Conservation (phyloP, 2,888 invertebrate genomes). For the Lypha dubia region DNA sequence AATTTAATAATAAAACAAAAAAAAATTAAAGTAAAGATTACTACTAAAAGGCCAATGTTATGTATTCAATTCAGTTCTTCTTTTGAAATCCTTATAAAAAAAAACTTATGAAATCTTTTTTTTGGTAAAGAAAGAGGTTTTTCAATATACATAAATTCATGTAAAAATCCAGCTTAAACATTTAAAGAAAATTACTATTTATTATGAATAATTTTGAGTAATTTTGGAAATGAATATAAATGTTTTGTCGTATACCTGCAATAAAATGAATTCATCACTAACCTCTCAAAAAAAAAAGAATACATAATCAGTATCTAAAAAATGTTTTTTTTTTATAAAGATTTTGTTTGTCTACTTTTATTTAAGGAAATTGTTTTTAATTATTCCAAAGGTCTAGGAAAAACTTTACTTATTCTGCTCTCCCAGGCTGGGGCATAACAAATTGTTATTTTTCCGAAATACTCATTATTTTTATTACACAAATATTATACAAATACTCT, state of each 20-base stretch:
- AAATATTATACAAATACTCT: too few species aligned
- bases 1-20: too few species aligned
- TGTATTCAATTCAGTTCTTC: too few species aligned
- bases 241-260: background rate
- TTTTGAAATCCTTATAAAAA: too few species aligned
- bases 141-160: background rate
- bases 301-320: too few species aligned
- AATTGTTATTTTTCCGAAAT: background rate
- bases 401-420: background rate
- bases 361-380: background rate
- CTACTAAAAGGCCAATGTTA: too few species aligned
- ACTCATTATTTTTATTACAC: background rate
- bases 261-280: background rate
- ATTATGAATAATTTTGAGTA: background rate
- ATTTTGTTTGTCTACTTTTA: background rate
- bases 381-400: background rate
- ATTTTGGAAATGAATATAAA: background rate
- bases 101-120: too few species aligned
- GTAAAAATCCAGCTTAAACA: background rate
- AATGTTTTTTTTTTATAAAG: background rate
- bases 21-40: too few species aligned
- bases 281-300: background rate
- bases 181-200: background rate
- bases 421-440: background rate
- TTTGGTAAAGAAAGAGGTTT: too few species aligned